phyloP scores from a whole-genome alignment of 2,797 vertebrate genomes.

The Lophotriccus pileatus region DNA sequence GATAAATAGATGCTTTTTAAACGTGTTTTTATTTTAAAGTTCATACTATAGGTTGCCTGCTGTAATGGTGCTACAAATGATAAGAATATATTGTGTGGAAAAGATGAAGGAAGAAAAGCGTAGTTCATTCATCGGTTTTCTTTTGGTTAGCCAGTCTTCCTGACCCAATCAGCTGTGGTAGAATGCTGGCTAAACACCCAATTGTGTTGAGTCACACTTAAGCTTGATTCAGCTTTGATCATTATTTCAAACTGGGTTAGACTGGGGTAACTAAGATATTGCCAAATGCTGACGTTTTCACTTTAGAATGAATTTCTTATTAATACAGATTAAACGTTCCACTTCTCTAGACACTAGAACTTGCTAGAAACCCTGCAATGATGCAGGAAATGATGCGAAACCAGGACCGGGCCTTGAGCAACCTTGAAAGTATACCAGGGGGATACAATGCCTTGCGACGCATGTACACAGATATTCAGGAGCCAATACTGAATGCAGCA shows the following conservation, averaged over 20 bases:
- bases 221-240: background rate
- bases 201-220: background rate
- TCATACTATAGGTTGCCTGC: background rate
- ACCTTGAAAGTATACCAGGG: constrained; percentile 83
- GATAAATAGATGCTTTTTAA: background rate
- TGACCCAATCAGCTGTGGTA: background rate
- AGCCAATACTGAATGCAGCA: constrained; percentile 83
- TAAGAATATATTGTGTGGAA: background rate
- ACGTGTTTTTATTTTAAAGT: background rate
- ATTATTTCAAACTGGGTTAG: background rate
- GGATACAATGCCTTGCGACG: constrained; percentile 82
- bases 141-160: background rate
- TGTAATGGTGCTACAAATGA: background rate
- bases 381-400: constrained; percentile 87
- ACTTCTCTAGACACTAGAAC: constrained; percentile 78
- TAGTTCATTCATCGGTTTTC: background rate
- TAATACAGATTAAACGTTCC: constrained; percentile 34
- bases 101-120: background rate
- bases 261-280: background rate
- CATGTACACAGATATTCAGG: constrained; percentile 85
- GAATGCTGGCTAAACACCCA: background rate
- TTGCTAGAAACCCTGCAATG: constrained; percentile 84
- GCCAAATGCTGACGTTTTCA: background rate
- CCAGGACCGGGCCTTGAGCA: constrained; percentile 82
- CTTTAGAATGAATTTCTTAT: constrained; percentile 21